These are phyloP conservation scores for Plotosus lineatus DNA, from an alignment of 2,113 vertebrate species.

Conservation along the genomic window DNA sequence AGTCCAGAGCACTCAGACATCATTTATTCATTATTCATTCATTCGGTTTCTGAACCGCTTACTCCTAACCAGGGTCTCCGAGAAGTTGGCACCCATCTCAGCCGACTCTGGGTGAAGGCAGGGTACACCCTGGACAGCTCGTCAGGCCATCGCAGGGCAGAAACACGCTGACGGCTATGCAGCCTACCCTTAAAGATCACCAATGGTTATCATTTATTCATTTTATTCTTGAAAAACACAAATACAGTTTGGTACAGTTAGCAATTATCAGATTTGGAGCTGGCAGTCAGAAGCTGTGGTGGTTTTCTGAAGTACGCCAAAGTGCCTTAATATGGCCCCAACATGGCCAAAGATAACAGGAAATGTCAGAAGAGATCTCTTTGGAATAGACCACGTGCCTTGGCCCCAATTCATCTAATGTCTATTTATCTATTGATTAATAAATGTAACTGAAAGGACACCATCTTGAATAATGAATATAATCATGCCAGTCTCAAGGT, in stretches of 20 bases:
- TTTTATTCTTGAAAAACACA: too few relatives aligned
- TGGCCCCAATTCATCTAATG: slow-evolving; percentile 51
- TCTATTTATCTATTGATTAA: slow-evolving; percentile 72
- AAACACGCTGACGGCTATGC: too few relatives aligned
- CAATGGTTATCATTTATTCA: too few relatives aligned
- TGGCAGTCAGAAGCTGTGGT: slow-evolving; percentile 41
- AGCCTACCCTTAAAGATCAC: too few relatives aligned
- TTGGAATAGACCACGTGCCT: slow-evolving; percentile 11
- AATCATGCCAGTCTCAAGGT: not conserved
- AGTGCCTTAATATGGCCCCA: slow-evolving; percentile 68
- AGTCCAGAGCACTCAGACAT: not conserved
- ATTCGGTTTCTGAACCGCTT: too few relatives aligned
- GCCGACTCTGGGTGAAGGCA: too few relatives aligned
- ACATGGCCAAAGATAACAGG: slow-evolving; percentile 44
- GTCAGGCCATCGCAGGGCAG: too few relatives aligned
- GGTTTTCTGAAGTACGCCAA: slow-evolving; percentile 76
- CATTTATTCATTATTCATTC: not conserved
- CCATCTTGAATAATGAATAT: slow-evolving; percentile 73
- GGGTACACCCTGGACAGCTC: too few relatives aligned
- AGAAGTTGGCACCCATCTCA: too few relatives aligned
- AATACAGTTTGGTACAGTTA: not conserved
- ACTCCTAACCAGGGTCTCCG: too few relatives aligned
- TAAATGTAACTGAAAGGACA: slow-evolving; percentile 70
- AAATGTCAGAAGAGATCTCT: slow-evolving; percentile 58
- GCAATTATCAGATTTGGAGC: not conserved